Evolutionary conservation across 2,113 vertebrate genomes (phyloP), one percentile per base, ranked within the genome.

Genomic region (Burhinus oedicnemus): DNA sequence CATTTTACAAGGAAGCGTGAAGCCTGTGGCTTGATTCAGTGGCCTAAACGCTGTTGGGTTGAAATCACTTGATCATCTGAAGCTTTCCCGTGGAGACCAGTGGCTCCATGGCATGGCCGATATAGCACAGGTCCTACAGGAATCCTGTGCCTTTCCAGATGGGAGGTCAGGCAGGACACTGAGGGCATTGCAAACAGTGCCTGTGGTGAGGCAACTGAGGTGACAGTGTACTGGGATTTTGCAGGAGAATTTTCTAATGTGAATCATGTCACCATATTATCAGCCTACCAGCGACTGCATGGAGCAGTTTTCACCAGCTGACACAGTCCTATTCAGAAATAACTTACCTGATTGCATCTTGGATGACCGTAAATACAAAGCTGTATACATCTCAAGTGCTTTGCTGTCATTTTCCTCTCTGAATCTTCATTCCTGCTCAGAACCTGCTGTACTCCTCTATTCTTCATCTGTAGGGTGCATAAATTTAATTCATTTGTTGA

Each of bases 151-250:
- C 44, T 21, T 72, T 69, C 47, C 70, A 68, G 34, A 16, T 12
- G 6, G 4, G 14, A 64, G 27, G 3, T 54, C 60, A 71, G 61
- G 36, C 15, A 87, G 82, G 66, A 44, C 83, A 29, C 38, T 11
- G 65, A 75, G 44, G 12, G 16, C 0, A 0, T 11, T 54, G 32
- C n/a, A 49, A 61, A 30, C 1, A 3, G 5, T 44, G 47, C 22
- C 52, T 61, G 32, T 18, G 52, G 22, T 36, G 22, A 83, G 49
- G 55, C 36, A 87, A 9, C 16, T 14, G 86, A 80, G 58, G n/a
- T 58, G 30, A 11, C 34, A 19, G 5, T 18, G 20, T 27, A 6
- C 8, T n/a, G 92, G 21, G 16, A 3, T 88, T 88, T 17, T 22
- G 32, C 36, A 32, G 5, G 18, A 66, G 12, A 55, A 10, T 27